Evolutionary conservation across 2,888 invertebrate species (phyloP).

Genomic region (Tethea ocularis): DNA sequence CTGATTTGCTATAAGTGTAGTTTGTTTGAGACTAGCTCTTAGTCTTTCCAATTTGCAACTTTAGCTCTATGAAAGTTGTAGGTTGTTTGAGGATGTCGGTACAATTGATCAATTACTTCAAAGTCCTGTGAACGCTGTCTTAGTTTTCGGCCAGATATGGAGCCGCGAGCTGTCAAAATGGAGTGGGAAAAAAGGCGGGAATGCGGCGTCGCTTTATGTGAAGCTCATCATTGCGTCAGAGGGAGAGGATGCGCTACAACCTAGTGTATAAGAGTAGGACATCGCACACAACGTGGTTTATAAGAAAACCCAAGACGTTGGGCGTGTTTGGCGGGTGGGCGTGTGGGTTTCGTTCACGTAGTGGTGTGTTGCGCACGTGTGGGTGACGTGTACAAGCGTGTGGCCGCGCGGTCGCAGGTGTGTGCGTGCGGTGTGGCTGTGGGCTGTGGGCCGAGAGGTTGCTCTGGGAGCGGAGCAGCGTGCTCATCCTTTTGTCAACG

Average conservation of each 20-base stretch:
- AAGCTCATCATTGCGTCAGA: slow-evolving; percentile 81
- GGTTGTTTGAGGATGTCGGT: background rate
- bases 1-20: no score
- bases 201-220: slow-evolving; percentile 84
- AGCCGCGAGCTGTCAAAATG: slow-evolving; percentile 84
- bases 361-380: slow-evolving; percentile 56
- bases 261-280: slow-evolving; percentile 57
- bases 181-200: slow-evolving; percentile 85
- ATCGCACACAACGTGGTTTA: slow-evolving; percentile 81
- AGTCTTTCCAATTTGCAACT: background rate
- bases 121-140: slow-evolving; percentile 74
- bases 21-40: background rate
- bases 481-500: slow-evolving; percentile 81
- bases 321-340: slow-evolving; percentile 84
- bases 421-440: slow-evolving; percentile 61
- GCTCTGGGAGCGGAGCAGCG: slow-evolving; percentile 49
- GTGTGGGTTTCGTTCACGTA: slow-evolving; percentile 73
- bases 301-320: slow-evolving; percentile 84
- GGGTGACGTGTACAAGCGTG: slow-evolving; percentile 53
- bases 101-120: slow-evolving; percentile 18
- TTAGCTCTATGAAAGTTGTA: background rate
- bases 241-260: slow-evolving; percentile 48
- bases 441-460: slow-evolving; percentile 32
- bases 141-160: slow-evolving; percentile 82
- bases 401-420: slow-evolving; percentile 62